phyloP scores from a whole-genome alignment of 2,888 invertebrate species.

The Drosophila imparisetae region DNA sequence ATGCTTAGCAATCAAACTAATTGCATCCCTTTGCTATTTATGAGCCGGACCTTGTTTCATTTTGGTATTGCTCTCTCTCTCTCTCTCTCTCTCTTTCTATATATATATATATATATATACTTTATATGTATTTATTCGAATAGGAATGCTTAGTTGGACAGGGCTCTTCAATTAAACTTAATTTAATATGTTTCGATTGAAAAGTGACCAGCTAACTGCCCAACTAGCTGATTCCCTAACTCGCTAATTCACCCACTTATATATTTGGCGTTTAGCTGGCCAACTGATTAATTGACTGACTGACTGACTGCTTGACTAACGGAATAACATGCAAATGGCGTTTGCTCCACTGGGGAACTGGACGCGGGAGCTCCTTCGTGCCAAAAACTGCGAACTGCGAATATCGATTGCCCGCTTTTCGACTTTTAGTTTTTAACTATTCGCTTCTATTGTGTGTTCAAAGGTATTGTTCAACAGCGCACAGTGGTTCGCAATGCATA shows the following conservation, averaged over 20 bases:
- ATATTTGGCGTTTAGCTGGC: slow-evolving; percentile 6
- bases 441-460: slow-evolving; percentile 31
- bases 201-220: slow-evolving; percentile 30
- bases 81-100: slow-evolving; percentile 1
- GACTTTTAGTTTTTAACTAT: slow-evolving; percentile 37
- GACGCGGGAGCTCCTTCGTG: slow-evolving; percentile 40
- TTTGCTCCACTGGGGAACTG: slow-evolving; percentile 15
- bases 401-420: slow-evolving; percentile 59
- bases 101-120: not conserved
- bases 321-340: slow-evolving; percentile 40
- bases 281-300: slow-evolving; percentile 2
- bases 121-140: not conserved
- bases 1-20: slow-evolving; percentile 54
- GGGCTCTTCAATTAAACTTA: slow-evolving; percentile 63
- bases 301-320: slow-evolving; percentile 15
- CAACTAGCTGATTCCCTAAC: slow-evolving; percentile 11
- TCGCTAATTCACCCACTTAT: slow-evolving; percentile 9
- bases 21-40: slow-evolving; percentile 53
- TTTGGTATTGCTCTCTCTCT: not conserved
- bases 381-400: slow-evolving; percentile 52
- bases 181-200: slow-evolving; percentile 65
- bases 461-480: slow-evolving; percentile 27
- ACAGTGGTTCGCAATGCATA: slow-evolving; percentile 25
- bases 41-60: slow-evolving; percentile 10
- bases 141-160: not conserved